These are phyloP conservation scores for Drosophila neonasuta DNA, from an alignment of 2,888 invertebrate genomes.

Conservation along the genomic window DNA sequence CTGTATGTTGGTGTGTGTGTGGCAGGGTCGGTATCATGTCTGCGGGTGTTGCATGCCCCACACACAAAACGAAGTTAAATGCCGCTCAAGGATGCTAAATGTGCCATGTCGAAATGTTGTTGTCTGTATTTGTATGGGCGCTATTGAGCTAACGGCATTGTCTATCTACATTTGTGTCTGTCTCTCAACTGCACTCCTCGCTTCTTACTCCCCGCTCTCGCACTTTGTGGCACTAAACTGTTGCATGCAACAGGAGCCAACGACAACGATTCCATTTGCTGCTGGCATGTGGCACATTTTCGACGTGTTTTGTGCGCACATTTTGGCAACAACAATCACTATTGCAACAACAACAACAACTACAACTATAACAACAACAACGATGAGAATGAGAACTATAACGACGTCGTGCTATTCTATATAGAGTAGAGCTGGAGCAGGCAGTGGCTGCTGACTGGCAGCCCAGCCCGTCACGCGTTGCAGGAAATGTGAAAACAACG, in stretches of 20 bases:
- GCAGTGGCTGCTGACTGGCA: slow-evolving; percentile 55
- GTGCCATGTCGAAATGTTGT: slow-evolving; percentile 75
- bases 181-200: slow-evolving; percentile 8
- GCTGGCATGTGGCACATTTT: slow-evolving; percentile 78
- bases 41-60: slow-evolving; percentile 20
- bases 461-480: slow-evolving; percentile 61
- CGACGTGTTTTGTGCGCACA: slow-evolving; percentile 75
- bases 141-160: slow-evolving; percentile 60
- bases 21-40: slow-evolving; percentile 22
- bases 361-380: slow-evolving; percentile 6
- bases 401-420: slow-evolving; percentile 22
- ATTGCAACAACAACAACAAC: slow-evolving; percentile 32
- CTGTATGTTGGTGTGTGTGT: not conserved
- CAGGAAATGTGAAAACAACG: slow-evolving; percentile 78
- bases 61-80: slow-evolving; percentile 68
- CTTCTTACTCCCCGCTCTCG: not conserved
- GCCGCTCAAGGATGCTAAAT: slow-evolving; percentile 78
- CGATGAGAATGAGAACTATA: not conserved
- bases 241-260: slow-evolving; percentile 64
- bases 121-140: slow-evolving; percentile 43
- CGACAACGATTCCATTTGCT: slow-evolving; percentile 59
- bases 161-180: slow-evolving; percentile 41
- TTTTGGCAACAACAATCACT: slow-evolving; percentile 65
- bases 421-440: slow-evolving; percentile 31
- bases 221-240: slow-evolving; percentile 54